Evolutionary conservation across 2,888 invertebrate species (phyloP), one percentile per base, ranked within the genome.

Genomic region (Sinohyriopsis cumingii): DNA sequence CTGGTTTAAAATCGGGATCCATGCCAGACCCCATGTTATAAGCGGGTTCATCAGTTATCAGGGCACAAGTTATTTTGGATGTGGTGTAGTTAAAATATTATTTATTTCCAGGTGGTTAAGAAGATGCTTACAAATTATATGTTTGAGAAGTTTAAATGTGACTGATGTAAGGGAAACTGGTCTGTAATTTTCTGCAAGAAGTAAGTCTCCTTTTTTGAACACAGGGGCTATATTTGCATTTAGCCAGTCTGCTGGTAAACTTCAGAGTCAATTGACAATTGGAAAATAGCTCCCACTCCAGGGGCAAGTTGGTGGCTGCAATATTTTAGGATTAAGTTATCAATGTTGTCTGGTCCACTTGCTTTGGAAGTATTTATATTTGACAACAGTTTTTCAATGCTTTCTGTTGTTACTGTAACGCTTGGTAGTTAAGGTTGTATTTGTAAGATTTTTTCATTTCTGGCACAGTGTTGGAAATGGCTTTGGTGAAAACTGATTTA

Each of bases 331-430:
- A 73, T 55, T 9, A 63, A 22, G 22, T 75, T 59, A 68, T 72
- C 73, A 5, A 63, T 6, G 22, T 75, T 59, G 70, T 74, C 75
- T n/a, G 72, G 70, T 60, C 76, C 78, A 6, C 25, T 18, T 15
- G 72, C 67, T 73, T 75, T 78, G 63, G n/a, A 28, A 20, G 59
- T 61, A 61, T 78, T 76, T 20, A 78, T 70, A 24, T 57, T 53
- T 2, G 20, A 22, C 3, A 67, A 20, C 19, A 65, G 55, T 60
- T 67, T 67, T 55, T 64, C 55, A n/a, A 67, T 56, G 9, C 71
- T 63, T 22, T 59, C 53, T 20, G 55, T 53, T 28, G 63, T 64
- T 18, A 67, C 59, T 12, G 24, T 56, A 28, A 66, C 24, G 5
- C 53, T 24, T 9, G 59, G 25, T 4, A 69, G 55, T 1, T 25